Base-by-base conservation (phyloP, 30 jellyfish, hydroid and myxozoan genomes). In the Clytia hemisphaerica region DNA sequence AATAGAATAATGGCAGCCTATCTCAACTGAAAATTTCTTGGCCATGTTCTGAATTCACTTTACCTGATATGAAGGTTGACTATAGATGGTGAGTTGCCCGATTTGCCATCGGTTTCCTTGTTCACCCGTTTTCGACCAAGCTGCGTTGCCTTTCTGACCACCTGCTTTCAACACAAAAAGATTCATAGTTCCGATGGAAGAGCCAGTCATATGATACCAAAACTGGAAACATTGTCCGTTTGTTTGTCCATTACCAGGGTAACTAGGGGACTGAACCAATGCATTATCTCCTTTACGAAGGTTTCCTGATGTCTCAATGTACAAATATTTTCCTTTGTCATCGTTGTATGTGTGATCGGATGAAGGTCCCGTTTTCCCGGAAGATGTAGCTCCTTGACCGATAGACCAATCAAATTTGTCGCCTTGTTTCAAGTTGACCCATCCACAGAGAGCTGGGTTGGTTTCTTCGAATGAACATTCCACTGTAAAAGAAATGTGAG, bases 401-500 rank as follows among this genome's bases (percentile, higher is more conserved):
- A 92, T 57, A 33, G 74, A 31, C 97, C 97, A 88, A 53, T 88
- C 97, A 79, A 79, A 54, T 28, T 62, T 72, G 46, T 88, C 97
- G n/a, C 54, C 58, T 7, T 7, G n/a, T 26, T 89, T 61, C 3
- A 72, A 91, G 49, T 88, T 88, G 78, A 57, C 69, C 94, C 94
- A 88, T 32, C 97, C 97, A 59, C 97, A 88, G 55, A 88, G 22
- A 4, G 93, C 79, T 37, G 97, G 97, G 45, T 61, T 73, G 12
- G 97, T 88, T 34, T 88, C 94, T 50, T 88, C 97, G 45, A 88
- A 88, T 2, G 94, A 68, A 59, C 97, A 88, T 45, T 88, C 97
- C 93, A 79, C 97, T 88, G 45, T 6, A 69, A 50, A 25, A 7
- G 10, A n/a, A n/a, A n/a, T n/a, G n/a, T n/a, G n/a, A 40, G n/a